These are phyloP conservation scores for Amaurobius ferox DNA, from an alignment of 2,888 invertebrate genomes.

Conservation along the genomic window DNA sequence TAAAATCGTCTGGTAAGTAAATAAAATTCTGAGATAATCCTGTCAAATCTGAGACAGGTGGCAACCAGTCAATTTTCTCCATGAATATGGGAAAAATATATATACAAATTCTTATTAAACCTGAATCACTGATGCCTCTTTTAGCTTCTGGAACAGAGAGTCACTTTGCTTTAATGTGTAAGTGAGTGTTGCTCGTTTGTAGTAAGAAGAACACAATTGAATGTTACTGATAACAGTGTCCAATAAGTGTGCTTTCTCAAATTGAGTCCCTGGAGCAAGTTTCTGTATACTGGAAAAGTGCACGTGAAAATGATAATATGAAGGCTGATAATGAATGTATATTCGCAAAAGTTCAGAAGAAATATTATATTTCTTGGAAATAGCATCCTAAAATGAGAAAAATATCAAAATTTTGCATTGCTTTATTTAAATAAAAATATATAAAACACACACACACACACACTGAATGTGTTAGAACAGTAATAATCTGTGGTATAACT, in stretches of 20 bases:
- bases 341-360: conserved; percentile 83
- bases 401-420: too few species aligned
- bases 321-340: conserved; percentile 96
- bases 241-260: conserved; percentile 91
- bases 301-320: conserved; percentile 96
- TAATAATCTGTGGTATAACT: too few species aligned
- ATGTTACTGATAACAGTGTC: conserved; percentile 93
- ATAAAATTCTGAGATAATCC: too few species aligned
- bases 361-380: conserved; percentile 87
- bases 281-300: conserved; percentile 90
- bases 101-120: too few species aligned
- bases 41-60: too few species aligned
- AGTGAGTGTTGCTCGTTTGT: conserved; percentile 87
- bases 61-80: too few species aligned
- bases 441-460: too few species aligned
- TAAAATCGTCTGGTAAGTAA: too few species aligned
- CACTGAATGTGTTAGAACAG: too few species aligned
- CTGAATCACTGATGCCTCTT: conserved; percentile 24
- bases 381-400: conserved; percentile 78
- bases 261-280: conserved; percentile 85
- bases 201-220: conserved; percentile 88
- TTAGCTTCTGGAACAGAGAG: conserved; percentile 79
- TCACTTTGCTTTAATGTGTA: conserved; percentile 88
- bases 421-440: too few species aligned
- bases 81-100: too few species aligned